phyloP scores from a whole-genome alignment of 1,140 invertebrate genomes.

The Drosophila ercepeae region DNA sequence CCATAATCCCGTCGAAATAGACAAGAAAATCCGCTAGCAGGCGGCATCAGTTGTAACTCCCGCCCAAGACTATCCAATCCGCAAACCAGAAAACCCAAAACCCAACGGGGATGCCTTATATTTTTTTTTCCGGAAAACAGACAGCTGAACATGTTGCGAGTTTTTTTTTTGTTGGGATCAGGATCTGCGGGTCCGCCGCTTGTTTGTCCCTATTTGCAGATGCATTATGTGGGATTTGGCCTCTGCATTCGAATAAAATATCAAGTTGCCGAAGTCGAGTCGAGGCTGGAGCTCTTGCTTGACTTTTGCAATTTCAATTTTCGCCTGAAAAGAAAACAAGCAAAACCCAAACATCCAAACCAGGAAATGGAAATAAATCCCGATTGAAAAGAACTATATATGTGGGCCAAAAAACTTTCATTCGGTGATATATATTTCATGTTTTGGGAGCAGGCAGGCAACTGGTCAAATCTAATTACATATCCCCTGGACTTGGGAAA shows the following conservation, averaged over 20 bases:
- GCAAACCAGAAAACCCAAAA: constrained; percentile 8
- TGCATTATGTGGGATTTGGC: constrained; percentile 73
- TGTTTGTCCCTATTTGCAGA: constrained; percentile 59
- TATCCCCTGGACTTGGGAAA: neutral
- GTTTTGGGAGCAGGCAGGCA: neutral
- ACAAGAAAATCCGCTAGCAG: constrained; percentile 60
- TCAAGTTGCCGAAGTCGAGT: constrained; percentile 58
- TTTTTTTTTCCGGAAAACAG: neutral
- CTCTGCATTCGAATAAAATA: constrained; percentile 75
- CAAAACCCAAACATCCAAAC: neutral
- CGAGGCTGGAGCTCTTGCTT: constrained; percentile 8
- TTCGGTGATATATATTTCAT: neutral
- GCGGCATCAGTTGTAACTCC: constrained; percentile 22
- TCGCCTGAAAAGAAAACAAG: neutral
- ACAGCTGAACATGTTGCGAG: neutral
- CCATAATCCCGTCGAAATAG: constrained; percentile 66
- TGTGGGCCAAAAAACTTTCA: neutral
- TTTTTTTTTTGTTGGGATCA: neutral
- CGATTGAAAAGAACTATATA: neutral
- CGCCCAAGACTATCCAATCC: neutral
- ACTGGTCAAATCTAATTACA: constrained; percentile 2
- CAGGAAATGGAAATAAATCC: neutral
- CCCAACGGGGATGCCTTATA: neutral
- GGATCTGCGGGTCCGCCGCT: constrained; percentile 8
- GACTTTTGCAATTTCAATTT: constrained; percentile 73